Conservation (phyloP, 2,797 vertebrate species). For the Enteromius argenteus region DNA sequence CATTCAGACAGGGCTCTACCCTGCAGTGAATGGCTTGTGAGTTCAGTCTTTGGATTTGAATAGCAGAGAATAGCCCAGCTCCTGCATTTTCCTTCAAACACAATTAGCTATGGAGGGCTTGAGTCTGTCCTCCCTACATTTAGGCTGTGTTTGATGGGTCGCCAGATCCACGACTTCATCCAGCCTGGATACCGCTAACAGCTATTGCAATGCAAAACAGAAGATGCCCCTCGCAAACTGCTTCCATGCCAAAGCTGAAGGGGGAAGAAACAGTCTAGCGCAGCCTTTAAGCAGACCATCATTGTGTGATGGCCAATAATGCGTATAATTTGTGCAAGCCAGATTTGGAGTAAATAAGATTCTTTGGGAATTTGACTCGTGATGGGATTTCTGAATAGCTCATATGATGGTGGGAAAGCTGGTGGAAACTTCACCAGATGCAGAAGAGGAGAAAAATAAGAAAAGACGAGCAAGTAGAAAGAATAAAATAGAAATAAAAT, state of each 20-base stretch:
- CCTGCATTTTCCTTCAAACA: conserved; percentile 76
- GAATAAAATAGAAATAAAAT: conserved; percentile 7
- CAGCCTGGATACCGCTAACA: conserved; percentile 64
- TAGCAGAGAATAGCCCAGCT: conserved; percentile 74
- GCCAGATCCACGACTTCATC: conserved; percentile 73
- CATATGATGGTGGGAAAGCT: conserved; percentile 67
- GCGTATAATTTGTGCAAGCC: conserved; percentile 72
- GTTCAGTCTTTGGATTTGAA: conserved; percentile 68
- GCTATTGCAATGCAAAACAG: conserved; percentile 83
- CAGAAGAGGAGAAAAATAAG: background rate
- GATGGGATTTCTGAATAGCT: conserved; percentile 67
- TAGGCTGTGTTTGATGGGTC: conserved; percentile 70
- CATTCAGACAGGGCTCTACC: conserved; percentile 77
- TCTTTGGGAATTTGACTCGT: conserved; percentile 66
- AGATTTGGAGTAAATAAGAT: conserved; percentile 64
- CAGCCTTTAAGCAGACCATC: conserved; percentile 61
- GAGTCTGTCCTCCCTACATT: conserved; percentile 70
- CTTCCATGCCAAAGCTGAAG: conserved; percentile 25
- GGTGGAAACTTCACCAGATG: conserved; percentile 64
- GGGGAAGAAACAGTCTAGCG: conserved; percentile 19
- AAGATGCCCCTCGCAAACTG: conserved; percentile 59
- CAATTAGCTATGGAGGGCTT: conserved; percentile 78
- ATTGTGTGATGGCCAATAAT: conserved; percentile 78
- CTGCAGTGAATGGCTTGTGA: conserved; percentile 75
- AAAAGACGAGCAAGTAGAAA: conserved; percentile 33